phyloP scores from a whole-genome alignment of 2,113 vertebrate genomes.

The Hypocryptadius cinnamomeus region DNA sequence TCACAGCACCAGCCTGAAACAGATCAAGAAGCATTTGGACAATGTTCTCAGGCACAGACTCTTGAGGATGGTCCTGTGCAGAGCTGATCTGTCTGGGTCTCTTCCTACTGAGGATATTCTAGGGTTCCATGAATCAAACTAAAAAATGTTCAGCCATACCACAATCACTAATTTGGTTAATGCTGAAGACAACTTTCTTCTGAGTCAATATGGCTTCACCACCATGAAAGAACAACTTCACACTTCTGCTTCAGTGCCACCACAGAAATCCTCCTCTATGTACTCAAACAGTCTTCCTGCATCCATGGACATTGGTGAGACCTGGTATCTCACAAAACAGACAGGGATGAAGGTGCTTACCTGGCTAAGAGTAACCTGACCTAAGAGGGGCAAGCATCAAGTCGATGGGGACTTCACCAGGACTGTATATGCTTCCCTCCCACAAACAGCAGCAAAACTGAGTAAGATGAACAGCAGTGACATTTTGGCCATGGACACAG shows the following conservation, averaged over 20 bases:
- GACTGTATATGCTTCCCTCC: not conserved
- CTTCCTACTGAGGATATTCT: not conserved
- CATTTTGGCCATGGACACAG: not conserved
- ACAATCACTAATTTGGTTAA: not conserved
- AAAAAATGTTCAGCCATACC: not conserved
- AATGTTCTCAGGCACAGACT: not conserved
- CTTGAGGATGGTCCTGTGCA: not conserved
- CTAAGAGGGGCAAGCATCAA: not conserved
- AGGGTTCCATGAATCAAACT: not conserved
- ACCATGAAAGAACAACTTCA: not conserved
- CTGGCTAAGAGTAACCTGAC: not conserved
- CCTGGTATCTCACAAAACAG: not conserved
- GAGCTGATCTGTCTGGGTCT: not conserved
- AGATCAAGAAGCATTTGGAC: not conserved
- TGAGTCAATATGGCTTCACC: not conserved
- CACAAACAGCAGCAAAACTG: not conserved
- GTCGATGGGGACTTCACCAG: rapidly evolving
- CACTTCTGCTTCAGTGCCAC: not conserved
- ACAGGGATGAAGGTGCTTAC: not conserved
- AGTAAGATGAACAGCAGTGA: not conserved
- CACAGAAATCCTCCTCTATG: not conserved
- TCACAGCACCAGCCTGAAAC: not conserved
- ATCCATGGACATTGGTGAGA: not conserved
- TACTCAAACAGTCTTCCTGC: not conserved
- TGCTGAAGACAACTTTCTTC: not conserved